phyloP scores from a whole-genome alignment of 2,888 invertebrate genomes.

The Magallana nippona region DNA sequence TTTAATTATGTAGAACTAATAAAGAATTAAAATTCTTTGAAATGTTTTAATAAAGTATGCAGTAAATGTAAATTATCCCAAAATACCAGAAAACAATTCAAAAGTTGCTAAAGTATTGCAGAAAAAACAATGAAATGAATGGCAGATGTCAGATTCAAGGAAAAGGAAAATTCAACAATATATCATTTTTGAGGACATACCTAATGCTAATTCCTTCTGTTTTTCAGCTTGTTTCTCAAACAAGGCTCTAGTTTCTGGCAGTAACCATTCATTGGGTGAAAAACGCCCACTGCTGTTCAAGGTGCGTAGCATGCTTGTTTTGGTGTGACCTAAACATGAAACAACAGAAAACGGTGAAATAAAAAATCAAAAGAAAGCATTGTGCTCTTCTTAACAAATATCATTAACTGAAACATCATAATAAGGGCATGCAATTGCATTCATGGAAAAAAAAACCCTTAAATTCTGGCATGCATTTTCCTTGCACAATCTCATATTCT shows the following conservation, averaged over 20 bases:
- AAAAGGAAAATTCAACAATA: neutral
- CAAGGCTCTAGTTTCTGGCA: constrained; percentile 76
- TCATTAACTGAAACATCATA: too few relatives aligned
- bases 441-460: too few relatives aligned
- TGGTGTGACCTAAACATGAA: constrained; percentile 71
- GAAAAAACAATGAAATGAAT: too few relatives aligned
- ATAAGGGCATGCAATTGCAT: too few relatives aligned
- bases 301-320: constrained; percentile 74
- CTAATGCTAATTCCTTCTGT: constrained; percentile 68
- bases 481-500: too few relatives aligned
- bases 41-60: too few relatives aligned
- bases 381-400: neutral
- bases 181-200: constrained; percentile 49
- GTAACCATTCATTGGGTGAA: constrained; percentile 74
- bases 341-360: neutral
- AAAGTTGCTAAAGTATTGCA: too few relatives aligned
- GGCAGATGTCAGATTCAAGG: constrained; percentile 17
- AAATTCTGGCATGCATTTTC: too few relatives aligned
- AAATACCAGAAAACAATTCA: too few relatives aligned
- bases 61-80: too few relatives aligned
- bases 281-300: constrained; percentile 71
- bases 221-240: constrained; percentile 74
- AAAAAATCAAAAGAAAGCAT: neutral
- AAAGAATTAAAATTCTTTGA: too few relatives aligned
- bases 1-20: too few relatives aligned